A percentile compares a stretch with the other conserved stretches of the same genome.
Evolutionary conservation across 2,113 vertebrate species (phyloP).

Genomic region (Dromiciops gliroides): DNA sequence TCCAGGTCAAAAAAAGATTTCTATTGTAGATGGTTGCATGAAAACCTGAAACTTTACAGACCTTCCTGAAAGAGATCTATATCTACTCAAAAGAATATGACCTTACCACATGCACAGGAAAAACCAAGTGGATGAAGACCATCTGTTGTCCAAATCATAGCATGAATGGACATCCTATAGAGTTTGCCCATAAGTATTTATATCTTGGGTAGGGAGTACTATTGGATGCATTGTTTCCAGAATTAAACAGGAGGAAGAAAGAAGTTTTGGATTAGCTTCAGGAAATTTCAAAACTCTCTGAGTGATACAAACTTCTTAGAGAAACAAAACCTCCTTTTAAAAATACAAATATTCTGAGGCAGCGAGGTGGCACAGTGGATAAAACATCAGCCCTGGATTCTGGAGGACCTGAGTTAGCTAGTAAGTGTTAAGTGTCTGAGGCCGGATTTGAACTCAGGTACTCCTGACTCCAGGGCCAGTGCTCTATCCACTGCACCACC

Average conservation of each 20-base stretch:
- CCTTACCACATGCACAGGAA: background rate
- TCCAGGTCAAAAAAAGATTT: background rate
- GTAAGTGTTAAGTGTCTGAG: too few species aligned
- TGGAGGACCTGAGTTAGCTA: too few species aligned
- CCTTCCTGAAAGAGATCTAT: background rate
- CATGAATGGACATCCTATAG: background rate
- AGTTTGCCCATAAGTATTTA: background rate
- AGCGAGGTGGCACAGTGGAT: too few species aligned
- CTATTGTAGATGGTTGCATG: background rate
- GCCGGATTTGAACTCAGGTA: too few species aligned
- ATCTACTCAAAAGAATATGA: background rate
- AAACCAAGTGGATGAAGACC: background rate
- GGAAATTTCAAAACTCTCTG: background rate
- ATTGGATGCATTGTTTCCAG: background rate
- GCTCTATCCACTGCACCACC: too few species aligned
- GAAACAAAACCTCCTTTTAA: background rate
- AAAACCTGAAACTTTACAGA: background rate
- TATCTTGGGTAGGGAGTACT: background rate
- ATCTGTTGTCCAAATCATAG: background rate
- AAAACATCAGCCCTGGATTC: too few species aligned
- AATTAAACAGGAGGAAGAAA: background rate
- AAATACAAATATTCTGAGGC: background rate
- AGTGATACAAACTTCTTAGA: background rate
- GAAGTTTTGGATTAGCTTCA: background rate
- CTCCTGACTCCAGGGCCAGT: too few species aligned